Percentiles rank a stretch among this genome's conserved stretches.
phyloP scores from a whole-genome alignment of 2,113 vertebrate genomes.

The Cygnus buccinator region DNA sequence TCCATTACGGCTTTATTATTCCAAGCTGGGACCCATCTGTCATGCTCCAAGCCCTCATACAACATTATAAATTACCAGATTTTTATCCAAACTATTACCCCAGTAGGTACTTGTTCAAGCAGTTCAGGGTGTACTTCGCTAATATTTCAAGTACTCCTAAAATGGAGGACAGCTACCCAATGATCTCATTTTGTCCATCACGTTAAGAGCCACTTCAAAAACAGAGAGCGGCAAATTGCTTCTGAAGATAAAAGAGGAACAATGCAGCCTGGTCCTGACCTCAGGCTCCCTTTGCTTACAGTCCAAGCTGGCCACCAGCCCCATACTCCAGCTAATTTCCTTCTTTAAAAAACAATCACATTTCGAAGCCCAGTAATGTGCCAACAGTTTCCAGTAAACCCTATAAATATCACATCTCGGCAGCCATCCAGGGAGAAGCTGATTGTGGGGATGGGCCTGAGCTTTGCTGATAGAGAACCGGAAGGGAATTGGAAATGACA shows the following conservation, averaged over 20 bases:
- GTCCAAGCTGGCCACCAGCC: conserved; percentile 54
- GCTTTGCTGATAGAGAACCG: conserved; percentile 33
- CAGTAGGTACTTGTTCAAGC: conserved; percentile 47
- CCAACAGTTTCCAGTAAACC: conserved; percentile 68
- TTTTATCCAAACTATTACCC: background rate
- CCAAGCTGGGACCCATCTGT: conserved; percentile 41
- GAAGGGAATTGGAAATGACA: conserved; percentile 24
- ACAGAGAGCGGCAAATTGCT: conserved; percentile 44
- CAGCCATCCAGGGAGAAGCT: conserved; percentile 50
- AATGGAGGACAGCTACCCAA: conserved; percentile 8
- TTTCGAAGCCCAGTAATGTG: conserved; percentile 21
- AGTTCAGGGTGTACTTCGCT: background rate
- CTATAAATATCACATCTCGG: conserved; percentile 66
- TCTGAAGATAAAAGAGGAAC: conserved; percentile 63
- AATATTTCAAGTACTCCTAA: background rate
- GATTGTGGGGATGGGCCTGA: conserved; percentile 39
- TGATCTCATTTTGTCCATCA: conserved; percentile 59
- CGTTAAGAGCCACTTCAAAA: conserved; percentile 47
- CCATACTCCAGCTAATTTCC: conserved; percentile 53
- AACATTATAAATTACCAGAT: background rate
- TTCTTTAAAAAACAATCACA: conserved; percentile 63
- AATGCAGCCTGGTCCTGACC: conserved; percentile 42
- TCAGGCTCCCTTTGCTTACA: conserved; percentile 34
- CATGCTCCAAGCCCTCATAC: background rate
- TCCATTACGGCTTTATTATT: conserved; percentile 18